Conservation (phyloP, 1,140 invertebrate genomes). For the Drosophila aff. region DNA sequence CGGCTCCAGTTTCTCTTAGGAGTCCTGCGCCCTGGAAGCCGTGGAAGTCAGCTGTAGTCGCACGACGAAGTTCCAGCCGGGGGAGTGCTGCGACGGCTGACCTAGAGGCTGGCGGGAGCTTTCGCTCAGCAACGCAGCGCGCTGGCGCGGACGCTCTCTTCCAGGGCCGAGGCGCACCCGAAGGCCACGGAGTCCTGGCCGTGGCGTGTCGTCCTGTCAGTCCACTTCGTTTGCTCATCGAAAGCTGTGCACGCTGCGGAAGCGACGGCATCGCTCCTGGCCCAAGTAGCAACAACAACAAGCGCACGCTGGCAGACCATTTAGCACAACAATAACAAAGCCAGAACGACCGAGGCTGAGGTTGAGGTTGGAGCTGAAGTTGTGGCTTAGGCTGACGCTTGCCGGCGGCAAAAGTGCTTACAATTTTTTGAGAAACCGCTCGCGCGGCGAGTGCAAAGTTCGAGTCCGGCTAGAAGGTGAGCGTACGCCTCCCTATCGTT, state of each 20-base stretch:
- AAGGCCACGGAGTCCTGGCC: conserved; percentile 25
- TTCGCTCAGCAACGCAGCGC: conserved; percentile 24
- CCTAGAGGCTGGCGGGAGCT: conserved; percentile 58
- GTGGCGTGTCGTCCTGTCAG: conserved; percentile 53
- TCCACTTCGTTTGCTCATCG: conserved; percentile 80
- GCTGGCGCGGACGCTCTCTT: conserved; percentile 49
- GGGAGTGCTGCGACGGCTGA: conserved; percentile 37
- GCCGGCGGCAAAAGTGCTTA: conserved; percentile 50
- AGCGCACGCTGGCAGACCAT: conserved; percentile 12
- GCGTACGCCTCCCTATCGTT: conserved; percentile 12
- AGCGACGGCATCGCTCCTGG: conserved; percentile 39
- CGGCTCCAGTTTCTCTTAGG: conserved; percentile 33
- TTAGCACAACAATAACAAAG: conserved; percentile 42
- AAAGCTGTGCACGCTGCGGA: conserved; percentile 77
- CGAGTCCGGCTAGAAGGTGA: conserved; percentile 18
- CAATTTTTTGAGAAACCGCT: conserved; percentile 21
- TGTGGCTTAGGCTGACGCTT: conserved; percentile 15
- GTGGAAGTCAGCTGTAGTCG: conserved; percentile 47
- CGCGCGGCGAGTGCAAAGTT: conserved; percentile 19
- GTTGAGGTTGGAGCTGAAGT: conserved; percentile 13
- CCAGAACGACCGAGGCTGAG: conserved; percentile 10
- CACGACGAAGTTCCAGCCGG: conserved; percentile 17
- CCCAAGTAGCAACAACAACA: conserved; percentile 33
- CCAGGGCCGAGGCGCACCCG: conserved; percentile 57
- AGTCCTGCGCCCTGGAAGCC: conserved; percentile 58